Base-by-base conservation (phyloP, 1,140 invertebrate species). In the Drosophila novamexicana region DNA sequence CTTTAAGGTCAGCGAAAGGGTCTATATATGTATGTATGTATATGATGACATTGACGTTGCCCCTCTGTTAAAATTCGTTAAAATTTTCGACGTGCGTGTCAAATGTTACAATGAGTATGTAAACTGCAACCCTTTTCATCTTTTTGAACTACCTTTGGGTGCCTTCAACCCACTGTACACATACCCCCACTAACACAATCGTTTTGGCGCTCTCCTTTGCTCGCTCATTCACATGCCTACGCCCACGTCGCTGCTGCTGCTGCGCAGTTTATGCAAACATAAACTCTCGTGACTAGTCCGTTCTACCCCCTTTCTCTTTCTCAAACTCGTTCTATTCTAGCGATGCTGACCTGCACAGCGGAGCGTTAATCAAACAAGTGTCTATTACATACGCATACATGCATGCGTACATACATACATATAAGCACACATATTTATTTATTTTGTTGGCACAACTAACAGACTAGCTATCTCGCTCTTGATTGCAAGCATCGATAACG, bases 301-400 rank as follows among this genome's bases (percentile, higher is more conserved):
- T 22, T 64, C 14, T 8, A 22, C 57, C 47, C 32, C 22, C 44
- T 72, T n/a, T 52, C 9, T 34, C 18, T 50, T 36, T 34, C 42
- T 40, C 14, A 14, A 45, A 4, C 36, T 63, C 14, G 34, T 12
- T 66, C 34, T 50, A 34, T 58, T 47, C 16, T 56, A 12, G 50
- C 47, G 44, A 45, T 75, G 77, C 58, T 86, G 70, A 74, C 78
- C 66, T 74, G 81, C 71, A 56, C 58, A 42, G 54, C 9, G 14
- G 44, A 49, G 56, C 57, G 45, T 65, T 68, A 83, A 75, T 82
- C 83, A 88, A 88, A 88, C 84, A 88, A 88, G 83, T 88, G 83
- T 88, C 84, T 66, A 62, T 79, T 76, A 82, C 77, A 66, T 49
- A 47, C 67, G 47, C 36, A 47, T n/a, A 50, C 40, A 44, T 59